Evolutionary conservation across 2,113 vertebrate species (phyloP), one percentile per base, ranked within the genome.

Genomic region (Callopanchax toddi): DNA sequence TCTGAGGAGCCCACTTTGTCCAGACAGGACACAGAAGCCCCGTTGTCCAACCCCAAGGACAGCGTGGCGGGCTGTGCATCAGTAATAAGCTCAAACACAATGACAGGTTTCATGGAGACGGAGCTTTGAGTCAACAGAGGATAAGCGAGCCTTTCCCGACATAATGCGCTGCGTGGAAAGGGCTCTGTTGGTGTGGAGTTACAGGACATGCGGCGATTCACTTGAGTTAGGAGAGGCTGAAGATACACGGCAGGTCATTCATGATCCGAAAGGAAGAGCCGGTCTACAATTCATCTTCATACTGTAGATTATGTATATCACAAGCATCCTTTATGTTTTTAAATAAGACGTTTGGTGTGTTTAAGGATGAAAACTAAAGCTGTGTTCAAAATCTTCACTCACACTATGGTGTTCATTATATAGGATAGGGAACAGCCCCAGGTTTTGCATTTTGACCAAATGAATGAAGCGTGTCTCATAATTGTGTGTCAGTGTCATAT

Each of bases 51-150:
- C 61, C 68, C 74, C 62, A 53, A 71, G 70, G 76, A 79, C 58
- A 6, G n/a, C 51, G 74, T 50, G 71, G 69, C 36, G 11, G 74
- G 68, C 79, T 84, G 71, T 62, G 89, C 83, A 91, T 87, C 49
- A 59, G 79, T 89, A 89, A 91, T 86, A 69, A 76, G 81, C 65
- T 62, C 45, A 49, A 74, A 83, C 60, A 86, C 85, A 89, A 87
- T 80, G 82, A 76, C 74, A 76, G 76, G 77, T 75, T 71, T 89
- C 81, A 83, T 61, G 70, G 79, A 61, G 71, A 78, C 18, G 63
- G 66, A 79, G 72, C 66, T 67, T 36, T 54, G 63, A 74, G 69
- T 76, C 78, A 71, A 72, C 80, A 67, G 63, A 73, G 49, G 74
- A 69, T 67, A 60, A 84, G 60, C 42, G 50, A 84, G 62, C 37